Evolutionary conservation across 1,140 invertebrate species (phyloP).

Genomic region (Lutraria rhynchaena): DNA sequence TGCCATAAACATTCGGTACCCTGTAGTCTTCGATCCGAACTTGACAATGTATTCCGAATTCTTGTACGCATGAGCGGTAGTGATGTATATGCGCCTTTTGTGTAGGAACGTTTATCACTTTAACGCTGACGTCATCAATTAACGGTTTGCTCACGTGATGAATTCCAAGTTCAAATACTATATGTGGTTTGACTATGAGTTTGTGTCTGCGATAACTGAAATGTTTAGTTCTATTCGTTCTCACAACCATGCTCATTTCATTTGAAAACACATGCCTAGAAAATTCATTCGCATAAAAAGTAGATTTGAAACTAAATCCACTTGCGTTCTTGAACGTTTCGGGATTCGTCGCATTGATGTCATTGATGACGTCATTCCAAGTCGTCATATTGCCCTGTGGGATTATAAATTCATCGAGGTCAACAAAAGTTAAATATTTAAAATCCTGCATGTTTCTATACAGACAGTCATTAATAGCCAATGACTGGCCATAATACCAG

Average conservation of each 20-base stretch:
- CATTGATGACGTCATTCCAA: slow-evolving; percentile 63
- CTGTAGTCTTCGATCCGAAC: slow-evolving; percentile 7
- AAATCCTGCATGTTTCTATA: slow-evolving; percentile 68
- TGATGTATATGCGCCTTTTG: slow-evolving; percentile 94
- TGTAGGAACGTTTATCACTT: slow-evolving; percentile 76
- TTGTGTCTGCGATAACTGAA: slow-evolving; percentile 63
- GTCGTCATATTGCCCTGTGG: slow-evolving; percentile 57
- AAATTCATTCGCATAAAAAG: slow-evolving; percentile 60
- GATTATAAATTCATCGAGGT: slow-evolving; percentile 74
- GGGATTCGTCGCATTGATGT: not conserved
- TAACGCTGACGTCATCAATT: slow-evolving; percentile 18
- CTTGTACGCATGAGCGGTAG: slow-evolving; percentile 85
- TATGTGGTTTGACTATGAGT: slow-evolving; percentile 64
- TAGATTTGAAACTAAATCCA: slow-evolving; percentile 65
- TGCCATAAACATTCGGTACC: slow-evolving; percentile 37
- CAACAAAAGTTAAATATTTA: slow-evolving; percentile 67
- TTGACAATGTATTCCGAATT: slow-evolving; percentile 48
- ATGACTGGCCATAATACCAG: slow-evolving; percentile 75
- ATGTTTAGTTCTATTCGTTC: slow-evolving; percentile 43
- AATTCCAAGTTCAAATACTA: slow-evolving; percentile 74
- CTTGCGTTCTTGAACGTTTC: slow-evolving; percentile 5
- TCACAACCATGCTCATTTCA: slow-evolving; percentile 22
- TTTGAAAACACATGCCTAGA: slow-evolving; percentile 42
- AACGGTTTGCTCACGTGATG: slow-evolving; percentile 69
- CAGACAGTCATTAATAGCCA: slow-evolving; percentile 74